These are phyloP conservation scores for Sitobion miscanthi DNA, from an alignment of 1,140 invertebrate species.

Conservation along the genomic window DNA sequence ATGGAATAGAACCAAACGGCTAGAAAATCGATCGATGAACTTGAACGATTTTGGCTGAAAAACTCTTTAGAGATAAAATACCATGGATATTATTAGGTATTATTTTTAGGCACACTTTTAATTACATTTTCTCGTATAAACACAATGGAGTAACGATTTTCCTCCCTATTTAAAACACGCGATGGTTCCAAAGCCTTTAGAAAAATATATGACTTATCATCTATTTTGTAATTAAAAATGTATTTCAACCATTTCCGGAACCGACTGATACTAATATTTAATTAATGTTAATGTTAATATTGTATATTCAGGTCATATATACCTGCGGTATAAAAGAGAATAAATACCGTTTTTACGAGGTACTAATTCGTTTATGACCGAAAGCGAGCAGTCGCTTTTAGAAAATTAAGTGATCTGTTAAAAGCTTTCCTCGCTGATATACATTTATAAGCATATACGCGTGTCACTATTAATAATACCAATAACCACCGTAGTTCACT, in stretches of 20 bases:
- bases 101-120: background rate
- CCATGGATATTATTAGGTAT: background rate
- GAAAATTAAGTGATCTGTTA: constrained; percentile 25
- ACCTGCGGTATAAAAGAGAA: background rate
- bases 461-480: constrained; percentile 4
- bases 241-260: background rate
- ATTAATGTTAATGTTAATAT: background rate
- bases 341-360: background rate
- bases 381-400: background rate
- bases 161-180: background rate
- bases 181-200: background rate
- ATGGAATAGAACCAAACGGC: background rate
- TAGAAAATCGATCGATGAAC: background rate
- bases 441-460: background rate
- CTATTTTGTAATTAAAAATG: background rate
- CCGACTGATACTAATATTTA: background rate
- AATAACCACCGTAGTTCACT: background rate
- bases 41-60: background rate
- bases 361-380: constrained; percentile 7
- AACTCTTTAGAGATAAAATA: background rate
- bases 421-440: background rate
- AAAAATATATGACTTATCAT: background rate
- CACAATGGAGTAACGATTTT: background rate
- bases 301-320: background rate
- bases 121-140: background rate